phyloP scores from a whole-genome alignment of 2,797 vertebrate genomes.

The Helarctos malayanus region DNA sequence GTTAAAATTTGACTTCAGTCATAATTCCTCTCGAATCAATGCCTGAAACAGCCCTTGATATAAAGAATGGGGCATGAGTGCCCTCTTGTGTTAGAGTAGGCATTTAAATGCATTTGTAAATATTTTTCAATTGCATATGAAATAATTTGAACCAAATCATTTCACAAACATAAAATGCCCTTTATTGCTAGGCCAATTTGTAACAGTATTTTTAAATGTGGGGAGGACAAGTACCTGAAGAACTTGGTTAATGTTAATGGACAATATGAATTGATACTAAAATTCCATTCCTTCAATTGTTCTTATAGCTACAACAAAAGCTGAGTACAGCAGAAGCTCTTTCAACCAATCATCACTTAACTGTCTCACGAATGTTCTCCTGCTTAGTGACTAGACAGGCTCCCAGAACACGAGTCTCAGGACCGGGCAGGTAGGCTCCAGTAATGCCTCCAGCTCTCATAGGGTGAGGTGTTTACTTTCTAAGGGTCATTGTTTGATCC shows the following conservation, averaged over 20 bases:
- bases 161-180: slow-evolving; percentile 44
- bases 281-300: slow-evolving; percentile 16
- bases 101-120: slow-evolving; percentile 58
- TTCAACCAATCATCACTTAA: slow-evolving; percentile 5
- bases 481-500: not conserved
- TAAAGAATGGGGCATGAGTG: slow-evolving; percentile 79
- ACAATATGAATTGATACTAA: slow-evolving; percentile 20
- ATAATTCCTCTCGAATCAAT: slow-evolving; percentile 60
- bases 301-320: slow-evolving; percentile 35
- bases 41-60: not conserved
- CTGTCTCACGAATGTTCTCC: not conserved
- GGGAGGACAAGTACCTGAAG: not conserved
- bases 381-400: not conserved
- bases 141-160: slow-evolving; percentile 61
- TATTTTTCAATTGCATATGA: slow-evolving; percentile 58
- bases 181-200: not conserved
- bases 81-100: slow-evolving; percentile 87
- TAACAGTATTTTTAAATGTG: not conserved
- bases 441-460: not conserved
- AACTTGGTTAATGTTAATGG: not conserved
- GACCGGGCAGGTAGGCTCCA: not conserved
- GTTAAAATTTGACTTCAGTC: slow-evolving; percentile 59
- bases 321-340: not conserved
- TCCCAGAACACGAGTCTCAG: not conserved
- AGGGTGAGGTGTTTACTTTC: not conserved